Evolutionary conservation across 2,888 invertebrate species (phyloP), one percentile per base, ranked within the genome.

Genomic region (Tetheella fluctuosa): DNA sequence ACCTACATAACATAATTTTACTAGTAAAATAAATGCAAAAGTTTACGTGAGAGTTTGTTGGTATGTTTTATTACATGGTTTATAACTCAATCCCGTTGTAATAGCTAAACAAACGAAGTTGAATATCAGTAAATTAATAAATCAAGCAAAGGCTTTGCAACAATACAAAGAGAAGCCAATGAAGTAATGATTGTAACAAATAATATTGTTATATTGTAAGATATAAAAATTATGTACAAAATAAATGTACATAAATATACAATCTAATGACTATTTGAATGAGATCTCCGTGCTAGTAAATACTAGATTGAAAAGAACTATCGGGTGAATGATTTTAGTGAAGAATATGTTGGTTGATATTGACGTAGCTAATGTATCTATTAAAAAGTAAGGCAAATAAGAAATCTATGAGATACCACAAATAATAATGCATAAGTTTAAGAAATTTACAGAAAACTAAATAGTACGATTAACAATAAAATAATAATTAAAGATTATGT

Each of bases 221-320:
- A 48, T 1, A 10, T 10, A 20, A 2, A 15, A 7, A 10, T 48
- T 48, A 48, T 0, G 20, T 48, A 48, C 48, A 48, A 20, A 48
- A 48, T 42, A 42, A 17, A 17, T 17, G n/a, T n/a, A 48, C 20
- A 20, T 48, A 48, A 20, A 20, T 48, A 48, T 10, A 48, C 10
- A 48, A 48, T 48, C 0, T 48, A 48, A 48, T 48, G 48, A 48
- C 20, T 48, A 48, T 48, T 48, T 48, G 48, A 48, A 48, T 48
- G 20, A 48, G 48, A 20, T 48, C 17, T 48, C 20, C 20, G 10
- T 20, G 17, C 48, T 48, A 20, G 48, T 48, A 48, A 48, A 48
- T 20, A 48, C 48, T 48, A 48, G 48, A 48, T 20, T 48, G 10
- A 48, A 48, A 48, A 20, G 8, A 48, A 10, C 48, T 48, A 48